phyloP scores from a whole-genome alignment of 2,113 vertebrate species.

The Notiomystis cincta region DNA sequence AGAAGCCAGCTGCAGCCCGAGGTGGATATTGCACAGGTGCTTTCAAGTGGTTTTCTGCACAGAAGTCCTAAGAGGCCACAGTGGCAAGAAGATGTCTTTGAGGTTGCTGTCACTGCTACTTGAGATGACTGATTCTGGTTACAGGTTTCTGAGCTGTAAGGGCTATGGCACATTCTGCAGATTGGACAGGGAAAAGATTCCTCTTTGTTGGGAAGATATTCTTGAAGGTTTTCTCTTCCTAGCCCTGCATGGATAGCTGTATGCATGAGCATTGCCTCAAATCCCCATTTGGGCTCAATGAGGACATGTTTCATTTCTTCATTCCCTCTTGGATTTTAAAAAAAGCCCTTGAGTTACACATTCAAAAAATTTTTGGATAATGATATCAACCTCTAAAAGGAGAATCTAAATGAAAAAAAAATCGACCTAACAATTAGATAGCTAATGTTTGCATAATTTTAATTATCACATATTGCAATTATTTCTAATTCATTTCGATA shows the following conservation, averaged over 20 bases:
- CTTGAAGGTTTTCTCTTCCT: background rate
- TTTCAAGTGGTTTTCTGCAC: background rate
- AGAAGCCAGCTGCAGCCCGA: background rate
- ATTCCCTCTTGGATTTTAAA: background rate
- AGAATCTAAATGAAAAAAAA: background rate
- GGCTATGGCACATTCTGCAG: background rate
- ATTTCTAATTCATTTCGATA: constrained; percentile 75
- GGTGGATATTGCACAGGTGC: background rate
- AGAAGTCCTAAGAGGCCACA: background rate
- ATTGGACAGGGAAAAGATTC: background rate
- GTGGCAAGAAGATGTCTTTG: background rate
- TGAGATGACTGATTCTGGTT: rapidly evolving
- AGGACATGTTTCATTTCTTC: background rate
- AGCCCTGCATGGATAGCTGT: background rate
- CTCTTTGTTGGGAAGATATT: background rate
- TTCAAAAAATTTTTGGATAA: background rate
- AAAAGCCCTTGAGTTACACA: background rate
- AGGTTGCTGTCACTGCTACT: background rate
- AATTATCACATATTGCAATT: constrained; percentile 75
- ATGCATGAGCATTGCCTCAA: background rate
- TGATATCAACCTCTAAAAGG: background rate
- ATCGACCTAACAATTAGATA: background rate
- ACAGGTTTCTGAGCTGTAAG: background rate
- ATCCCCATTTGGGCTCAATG: background rate
- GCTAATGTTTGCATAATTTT: constrained; percentile 71